Evolutionary conservation across 2,888 invertebrate species (phyloP), one percentile per base, ranked within the genome.

Genomic region (Emmelina monodactyla): DNA sequence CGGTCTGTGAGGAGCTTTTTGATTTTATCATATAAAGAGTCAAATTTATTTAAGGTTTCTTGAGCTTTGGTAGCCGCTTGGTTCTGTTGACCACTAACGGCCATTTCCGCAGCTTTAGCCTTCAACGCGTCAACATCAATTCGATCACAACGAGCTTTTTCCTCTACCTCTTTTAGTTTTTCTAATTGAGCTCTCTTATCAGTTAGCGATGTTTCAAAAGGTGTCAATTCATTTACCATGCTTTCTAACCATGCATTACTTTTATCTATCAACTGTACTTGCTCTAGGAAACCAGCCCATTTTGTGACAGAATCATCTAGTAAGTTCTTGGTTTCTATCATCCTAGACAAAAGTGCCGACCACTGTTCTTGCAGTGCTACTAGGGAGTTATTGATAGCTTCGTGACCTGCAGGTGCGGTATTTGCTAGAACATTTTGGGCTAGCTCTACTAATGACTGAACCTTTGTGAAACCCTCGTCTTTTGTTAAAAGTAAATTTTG

Each of bases 351-450:
- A 32, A 95, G 75, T 5, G 86, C 84, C 15, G 94, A 94, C 95
- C 96, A 96, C 51, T 92, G 88, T 55, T 92, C 91, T 76, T 97
- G 96, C 31, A 97, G 75, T 38, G 87, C 85, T 1, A 90, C 86
- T 4, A 97, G 71, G 2, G 89, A 85, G 44, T 90, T 88, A 49
- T 95, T 94, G 34, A 97, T 94, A 16, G 87, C 83, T 46, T 89
- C 88, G 47, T 97, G 94, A 0, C 97, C 97, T 22, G 85, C 79
- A 1, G 92, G 90, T 0, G 95, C 92, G 0, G 97, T 96, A 55
- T 94, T 96, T 0, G 92, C 92, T 51, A 96, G 76, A 0, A 96
- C 92, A 47, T 86, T 88, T 68, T 97, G 97, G 0, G 94, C 95
- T 46, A 92, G 69, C 53, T 96, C 96, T n/a, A 95, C 89, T 28